Percentiles rank a stretch among this genome's conserved stretches.
Conservation (phyloP, 1,140 invertebrate genomes). For the Orius laevigatus region DNA sequence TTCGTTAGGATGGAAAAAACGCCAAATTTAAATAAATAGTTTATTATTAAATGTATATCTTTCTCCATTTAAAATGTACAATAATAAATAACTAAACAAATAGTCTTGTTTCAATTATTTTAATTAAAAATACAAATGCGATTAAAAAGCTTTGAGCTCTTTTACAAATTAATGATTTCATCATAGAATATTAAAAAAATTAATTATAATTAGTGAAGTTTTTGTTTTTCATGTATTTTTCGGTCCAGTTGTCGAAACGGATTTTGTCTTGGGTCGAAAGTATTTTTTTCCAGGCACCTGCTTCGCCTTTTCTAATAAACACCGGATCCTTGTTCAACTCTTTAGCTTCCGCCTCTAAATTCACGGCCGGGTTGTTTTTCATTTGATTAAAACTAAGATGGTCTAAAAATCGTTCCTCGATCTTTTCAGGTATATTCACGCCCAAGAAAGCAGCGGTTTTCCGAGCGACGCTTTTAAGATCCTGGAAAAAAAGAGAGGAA, state of each 20-base stretch:
- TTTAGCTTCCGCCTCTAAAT: conserved; percentile 22
- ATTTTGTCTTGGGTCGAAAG: conserved; percentile 34
- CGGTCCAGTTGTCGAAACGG: conserved; percentile 38
- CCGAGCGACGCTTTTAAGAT: conserved; percentile 41
- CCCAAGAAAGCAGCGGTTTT: conserved; percentile 56
- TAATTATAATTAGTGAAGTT: conserved; percentile 10
- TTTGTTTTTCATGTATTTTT: conserved; percentile 27
- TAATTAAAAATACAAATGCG: no score
- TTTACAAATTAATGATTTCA: no score
- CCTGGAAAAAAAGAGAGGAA: conserved; percentile 22
- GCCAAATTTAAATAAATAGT: no score
- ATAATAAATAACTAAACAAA: no score
- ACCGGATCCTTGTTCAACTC: conserved; percentile 30
- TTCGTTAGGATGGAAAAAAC: no score
- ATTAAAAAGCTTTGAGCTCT: no score
- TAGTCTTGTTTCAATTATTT: no score
- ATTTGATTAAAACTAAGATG: conserved; percentile 62
- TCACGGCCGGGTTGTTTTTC: conserved; percentile 21
- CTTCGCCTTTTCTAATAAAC: conserved; percentile 41
- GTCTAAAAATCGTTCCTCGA: conserved; percentile 46
- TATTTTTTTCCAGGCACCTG: conserved; percentile 20
- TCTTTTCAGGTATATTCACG: conserved; percentile 42
- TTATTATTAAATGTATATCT: no score
- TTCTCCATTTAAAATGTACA: no score
- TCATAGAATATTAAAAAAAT: no score